A percentile compares a stretch with the other conserved stretches of the same genome.
phyloP scores from a whole-genome alignment of 2,888 invertebrate genomes.

The Eristalinus aeneus region DNA sequence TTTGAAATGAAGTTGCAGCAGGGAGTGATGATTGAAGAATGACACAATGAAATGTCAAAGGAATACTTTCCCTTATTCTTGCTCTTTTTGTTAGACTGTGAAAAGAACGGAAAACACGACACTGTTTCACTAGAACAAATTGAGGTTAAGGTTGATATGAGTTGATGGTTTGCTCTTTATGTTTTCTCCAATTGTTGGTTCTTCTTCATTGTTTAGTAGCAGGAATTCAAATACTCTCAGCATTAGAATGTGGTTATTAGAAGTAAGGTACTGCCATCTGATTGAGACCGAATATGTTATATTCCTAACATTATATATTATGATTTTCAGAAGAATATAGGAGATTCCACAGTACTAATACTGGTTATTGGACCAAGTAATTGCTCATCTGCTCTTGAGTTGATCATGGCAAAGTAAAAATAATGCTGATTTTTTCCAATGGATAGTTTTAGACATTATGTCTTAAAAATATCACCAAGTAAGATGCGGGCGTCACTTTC shows the following conservation, averaged over 20 bases:
- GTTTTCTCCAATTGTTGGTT: slow-evolving; percentile 51
- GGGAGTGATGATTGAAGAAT: slow-evolving; percentile 43
- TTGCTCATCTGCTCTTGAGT: too few relatives aligned
- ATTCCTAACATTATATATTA: too few relatives aligned
- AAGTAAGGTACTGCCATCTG: not conserved
- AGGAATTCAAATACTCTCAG: slow-evolving; percentile 11
- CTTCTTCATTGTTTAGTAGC: slow-evolving; percentile 39
- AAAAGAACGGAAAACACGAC: not conserved
- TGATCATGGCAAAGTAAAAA: too few relatives aligned
- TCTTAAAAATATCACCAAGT: too few relatives aligned
- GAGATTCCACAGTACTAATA: too few relatives aligned
- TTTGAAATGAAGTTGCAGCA: slow-evolving; percentile 15
- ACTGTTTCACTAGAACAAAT: slow-evolving; percentile 50
- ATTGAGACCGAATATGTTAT: not conserved
- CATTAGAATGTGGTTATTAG: not conserved
- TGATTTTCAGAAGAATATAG: too few relatives aligned
- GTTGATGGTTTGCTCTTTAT: slow-evolving; percentile 12
- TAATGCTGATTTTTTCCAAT: too few relatives aligned
- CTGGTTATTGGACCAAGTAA: too few relatives aligned
- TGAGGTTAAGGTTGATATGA: slow-evolving; percentile 45
- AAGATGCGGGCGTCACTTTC: too few relatives aligned
- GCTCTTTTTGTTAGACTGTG: not conserved
- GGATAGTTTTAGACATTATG: too few relatives aligned
- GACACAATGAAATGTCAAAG: slow-evolving; percentile 49
- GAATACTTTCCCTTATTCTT: slow-evolving; percentile 62